A percentile compares a stretch with the other conserved stretches of the same genome.
phyloP scores from a whole-genome alignment of 1,140 invertebrate species.

The Lithobius niger region DNA sequence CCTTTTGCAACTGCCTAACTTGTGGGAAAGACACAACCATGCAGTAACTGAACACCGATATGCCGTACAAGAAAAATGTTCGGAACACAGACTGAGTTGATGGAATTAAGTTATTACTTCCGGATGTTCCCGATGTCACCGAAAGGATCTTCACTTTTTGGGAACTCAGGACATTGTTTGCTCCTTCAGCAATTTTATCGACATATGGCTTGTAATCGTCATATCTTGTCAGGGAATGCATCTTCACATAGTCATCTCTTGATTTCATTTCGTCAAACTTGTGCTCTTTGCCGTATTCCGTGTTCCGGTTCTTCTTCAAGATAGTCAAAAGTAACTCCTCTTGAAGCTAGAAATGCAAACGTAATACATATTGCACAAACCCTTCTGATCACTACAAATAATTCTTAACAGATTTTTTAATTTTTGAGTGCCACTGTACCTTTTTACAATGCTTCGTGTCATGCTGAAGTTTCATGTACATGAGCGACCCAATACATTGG shows the following conservation, averaged over 20 bases:
- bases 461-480: background rate
- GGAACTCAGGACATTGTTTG: slow-evolving; percentile 23
- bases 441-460: background rate
- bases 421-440: background rate
- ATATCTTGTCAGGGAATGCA: slow-evolving; percentile 26
- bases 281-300: slow-evolving; percentile 26
- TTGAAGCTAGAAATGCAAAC: background rate
- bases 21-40: slow-evolving; percentile 22
- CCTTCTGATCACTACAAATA: no score
- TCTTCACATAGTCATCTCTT: slow-evolving; percentile 22
- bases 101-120: slow-evolving; percentile 25
- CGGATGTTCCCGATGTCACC: slow-evolving; percentile 31
- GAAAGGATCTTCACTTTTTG: slow-evolving; percentile 25
- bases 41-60: slow-evolving; percentile 22
- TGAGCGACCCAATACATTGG: background rate
- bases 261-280: slow-evolving; percentile 24
- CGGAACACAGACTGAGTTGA: background rate
- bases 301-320: slow-evolving; percentile 10
- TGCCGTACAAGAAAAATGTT: slow-evolving; percentile 26
- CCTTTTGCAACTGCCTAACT: slow-evolving; percentile 22
- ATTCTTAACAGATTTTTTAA: no score
- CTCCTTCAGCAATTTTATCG: slow-evolving; percentile 25
- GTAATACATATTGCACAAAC: background rate
- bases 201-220: slow-evolving; percentile 26
- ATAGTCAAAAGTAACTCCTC: background rate